These are phyloP conservation scores for Rhingia rostrata DNA, from an alignment of 2,888 invertebrate species.

Conservation along the genomic window DNA sequence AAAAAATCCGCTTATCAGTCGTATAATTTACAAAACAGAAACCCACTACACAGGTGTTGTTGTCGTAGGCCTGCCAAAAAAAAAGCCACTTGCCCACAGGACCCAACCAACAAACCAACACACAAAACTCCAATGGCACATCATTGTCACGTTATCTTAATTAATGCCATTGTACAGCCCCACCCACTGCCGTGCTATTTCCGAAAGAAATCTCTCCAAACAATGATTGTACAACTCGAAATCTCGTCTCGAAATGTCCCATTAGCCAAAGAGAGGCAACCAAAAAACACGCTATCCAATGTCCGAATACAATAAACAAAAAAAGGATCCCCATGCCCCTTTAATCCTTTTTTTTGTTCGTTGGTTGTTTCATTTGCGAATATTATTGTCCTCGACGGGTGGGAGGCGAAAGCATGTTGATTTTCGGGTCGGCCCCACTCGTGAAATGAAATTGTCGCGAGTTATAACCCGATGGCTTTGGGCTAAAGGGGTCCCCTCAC, in stretches of 20 bases:
- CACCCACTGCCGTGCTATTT: constrained; percentile 25
- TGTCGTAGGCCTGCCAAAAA: constrained; percentile 39
- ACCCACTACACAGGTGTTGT: background rate
- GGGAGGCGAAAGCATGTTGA: background rate
- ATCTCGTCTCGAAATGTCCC: constrained; percentile 71
- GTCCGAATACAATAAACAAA: constrained; percentile 6
- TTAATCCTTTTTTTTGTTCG: constrained; percentile 37
- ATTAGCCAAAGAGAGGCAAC: constrained; percentile 43
- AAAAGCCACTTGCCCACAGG: background rate
- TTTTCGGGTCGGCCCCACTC: background rate
- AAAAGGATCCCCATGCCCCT: constrained; percentile 39
- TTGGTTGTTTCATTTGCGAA: constrained; percentile 45
- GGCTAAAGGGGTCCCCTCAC: constrained; percentile 19
- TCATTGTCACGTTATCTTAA: constrained; percentile 75
- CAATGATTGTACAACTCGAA: constrained; percentile 66
- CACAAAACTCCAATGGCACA: constrained; percentile 59
- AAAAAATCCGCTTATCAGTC: constrained; percentile 54
- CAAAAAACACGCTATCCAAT: constrained; percentile 21
- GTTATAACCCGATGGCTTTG: constrained; percentile 43
- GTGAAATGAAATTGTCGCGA: constrained; percentile 68
- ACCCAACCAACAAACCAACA: background rate
- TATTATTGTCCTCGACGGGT: constrained; percentile 57
- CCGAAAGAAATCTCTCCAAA: constrained; percentile 69
- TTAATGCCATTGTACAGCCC: constrained; percentile 67
- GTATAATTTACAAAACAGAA: constrained; percentile 46